These are phyloP conservation scores for Montipora cactus DNA, from an alignment of 64 coral and sea anemone species.

Conservation along the genomic window DNA sequence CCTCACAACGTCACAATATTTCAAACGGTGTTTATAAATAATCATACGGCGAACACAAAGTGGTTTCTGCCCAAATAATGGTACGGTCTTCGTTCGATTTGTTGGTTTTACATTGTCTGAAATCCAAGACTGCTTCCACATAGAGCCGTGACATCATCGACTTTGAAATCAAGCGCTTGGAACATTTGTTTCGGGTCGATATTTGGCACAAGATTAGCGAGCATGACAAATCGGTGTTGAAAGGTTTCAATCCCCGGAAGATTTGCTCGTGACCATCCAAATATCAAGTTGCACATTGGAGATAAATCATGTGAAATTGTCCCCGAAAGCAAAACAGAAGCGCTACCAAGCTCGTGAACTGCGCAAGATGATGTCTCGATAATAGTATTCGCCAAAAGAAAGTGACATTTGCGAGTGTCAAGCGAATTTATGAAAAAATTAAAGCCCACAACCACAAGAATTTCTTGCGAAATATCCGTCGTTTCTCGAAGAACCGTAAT, in stretches of 20 bases:
- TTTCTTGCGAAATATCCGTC: constrained; percentile 28
- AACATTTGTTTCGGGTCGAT: background rate
- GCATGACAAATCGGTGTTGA: background rate
- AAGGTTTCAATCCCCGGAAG: background rate
- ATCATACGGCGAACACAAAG: background rate
- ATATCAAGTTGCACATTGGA: background rate
- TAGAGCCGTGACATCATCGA: background rate
- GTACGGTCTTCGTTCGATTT: background rate
- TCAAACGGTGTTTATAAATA: constrained; percentile 46
- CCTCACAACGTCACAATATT: constrained; percentile 23
- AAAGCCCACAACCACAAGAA: background rate
- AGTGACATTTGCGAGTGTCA: constrained; percentile 4
- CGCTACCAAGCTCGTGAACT: background rate
- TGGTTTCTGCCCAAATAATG: background rate
- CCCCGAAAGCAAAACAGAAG: background rate
- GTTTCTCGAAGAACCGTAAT: background rate
- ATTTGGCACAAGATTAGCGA: background rate
- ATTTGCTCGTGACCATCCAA: background rate
- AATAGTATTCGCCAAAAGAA: background rate
- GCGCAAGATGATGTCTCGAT: background rate
- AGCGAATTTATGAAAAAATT: background rate
- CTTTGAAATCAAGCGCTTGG: too few species aligned
- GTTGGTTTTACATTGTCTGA: background rate
- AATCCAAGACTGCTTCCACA: background rate
- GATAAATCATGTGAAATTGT: background rate